Base-by-base conservation (phyloP, 1,140 invertebrate genomes). In the Pygmarrhopalites habei region DNA sequence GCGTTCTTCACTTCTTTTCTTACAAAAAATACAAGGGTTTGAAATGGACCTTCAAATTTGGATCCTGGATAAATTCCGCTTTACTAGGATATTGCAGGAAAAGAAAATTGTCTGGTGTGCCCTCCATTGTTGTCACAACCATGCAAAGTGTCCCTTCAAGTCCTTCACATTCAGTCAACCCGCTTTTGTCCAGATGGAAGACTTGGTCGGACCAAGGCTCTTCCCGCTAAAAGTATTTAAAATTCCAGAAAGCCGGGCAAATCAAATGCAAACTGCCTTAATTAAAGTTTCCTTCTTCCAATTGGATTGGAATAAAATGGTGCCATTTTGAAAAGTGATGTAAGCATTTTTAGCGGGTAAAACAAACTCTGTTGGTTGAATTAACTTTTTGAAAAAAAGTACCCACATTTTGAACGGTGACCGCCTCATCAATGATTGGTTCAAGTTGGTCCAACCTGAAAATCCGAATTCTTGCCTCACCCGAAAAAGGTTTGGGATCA, bases 61-160 rank as follows among this genome's bases (percentile, higher is more conserved):
- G 65, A 29, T 64, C 19, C 1, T 44, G 10, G 23, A 49, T 49
- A 19, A 12, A 19, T 21, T 49, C 10, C 14, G 62, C 35, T 21
- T 67, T 43, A 28, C 10, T 65, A 4, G 68, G 68, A 28, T 70
- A 70, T 25, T 70, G 29, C 1, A 70, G 21, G 23, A 56, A 70
- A 4, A 70, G 43, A 57, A 67, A 67, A 32, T 70, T 70, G 32
- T 67, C 68, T 26, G 68, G 68, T 0, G 63, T 58, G 39, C 60
- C 65, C 1, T 19, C 21, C 47, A 67, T 49, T 17, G 62, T 52
- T n/a, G 62, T 23, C 21, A 62, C 56, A 19, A 67, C 21, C 14
- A 70, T 35, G 26, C 62, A 64, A 30, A 60, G 23, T 2, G 32
- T 19, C 5, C 41, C 47, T 3, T n/a, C 7, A 60, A 51, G 49